These are phyloP conservation scores for Meteorus cinctellus DNA, from an alignment of 2,888 invertebrate genomes.

Conservation along the genomic window DNA sequence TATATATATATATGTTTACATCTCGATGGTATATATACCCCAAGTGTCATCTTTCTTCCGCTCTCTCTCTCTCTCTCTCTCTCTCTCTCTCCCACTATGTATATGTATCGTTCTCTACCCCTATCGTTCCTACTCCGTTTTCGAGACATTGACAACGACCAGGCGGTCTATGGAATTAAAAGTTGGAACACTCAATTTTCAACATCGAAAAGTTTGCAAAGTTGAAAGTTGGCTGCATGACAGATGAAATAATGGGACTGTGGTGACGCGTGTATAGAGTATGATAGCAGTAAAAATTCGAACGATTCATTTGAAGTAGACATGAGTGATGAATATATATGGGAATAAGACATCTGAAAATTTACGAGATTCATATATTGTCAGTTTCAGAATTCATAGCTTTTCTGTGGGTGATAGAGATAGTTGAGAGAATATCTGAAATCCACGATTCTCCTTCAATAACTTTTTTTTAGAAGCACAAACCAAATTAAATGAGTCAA, in stretches of 20 bases:
- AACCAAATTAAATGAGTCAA: too few species aligned
- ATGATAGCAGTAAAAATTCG: neutral
- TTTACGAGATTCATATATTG: too few species aligned
- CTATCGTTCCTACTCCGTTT: neutral
- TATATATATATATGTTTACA: neutral
- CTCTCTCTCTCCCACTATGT: neutral
- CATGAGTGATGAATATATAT: neutral
- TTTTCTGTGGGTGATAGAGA: too few species aligned
- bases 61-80: neutral
- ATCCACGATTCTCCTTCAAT: too few species aligned
- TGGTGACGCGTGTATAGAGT: neutral
- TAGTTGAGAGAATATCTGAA: too few species aligned
- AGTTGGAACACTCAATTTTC: conserved; percentile 44
- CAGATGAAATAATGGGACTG: conserved; percentile 38
- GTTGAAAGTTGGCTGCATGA: conserved; percentile 26
- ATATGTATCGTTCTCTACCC: neutral
- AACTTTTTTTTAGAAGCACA: too few species aligned
- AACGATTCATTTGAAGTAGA: neutral
- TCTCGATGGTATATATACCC: too few species aligned
- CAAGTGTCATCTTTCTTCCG: neutral
- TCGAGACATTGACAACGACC: neutral
- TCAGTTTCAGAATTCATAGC: too few species aligned
- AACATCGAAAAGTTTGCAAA: conserved; percentile 34
- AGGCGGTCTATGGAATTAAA: conserved; percentile 37
- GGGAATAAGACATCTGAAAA: neutral